phyloP scores from a whole-genome alignment of 2,113 vertebrate genomes.

The Phrynosoma platyrhinos region DNA sequence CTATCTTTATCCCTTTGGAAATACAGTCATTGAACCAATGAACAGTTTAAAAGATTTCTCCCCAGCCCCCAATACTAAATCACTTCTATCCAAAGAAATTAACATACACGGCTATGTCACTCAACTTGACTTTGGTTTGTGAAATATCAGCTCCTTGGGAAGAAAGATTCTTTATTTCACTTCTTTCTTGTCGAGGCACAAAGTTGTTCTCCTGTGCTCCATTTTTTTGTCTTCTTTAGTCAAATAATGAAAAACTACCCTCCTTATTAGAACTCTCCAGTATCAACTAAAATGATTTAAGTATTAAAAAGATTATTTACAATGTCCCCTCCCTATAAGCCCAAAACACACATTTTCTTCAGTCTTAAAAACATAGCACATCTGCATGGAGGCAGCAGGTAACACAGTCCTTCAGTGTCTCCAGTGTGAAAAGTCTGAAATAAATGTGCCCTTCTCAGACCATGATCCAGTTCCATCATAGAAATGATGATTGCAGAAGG shows the following conservation, averaged over 20 bases:
- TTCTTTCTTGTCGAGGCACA: constrained; percentile 73
- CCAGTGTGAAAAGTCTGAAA: constrained; percentile 67
- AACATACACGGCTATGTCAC: constrained; percentile 63
- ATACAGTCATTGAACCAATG: constrained; percentile 63
- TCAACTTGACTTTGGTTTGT: constrained; percentile 80
- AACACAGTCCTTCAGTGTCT: constrained; percentile 68
- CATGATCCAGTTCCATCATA: constrained; percentile 76
- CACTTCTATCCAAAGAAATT: constrained; percentile 67
- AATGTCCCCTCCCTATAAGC: constrained; percentile 76
- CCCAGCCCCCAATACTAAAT: constrained; percentile 49
- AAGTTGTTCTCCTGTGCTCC: constrained; percentile 73
- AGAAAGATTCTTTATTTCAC: constrained; percentile 59
- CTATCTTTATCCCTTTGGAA: constrained; percentile 62
- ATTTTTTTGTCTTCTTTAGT: constrained; percentile 71
- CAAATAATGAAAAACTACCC: constrained; percentile 88
- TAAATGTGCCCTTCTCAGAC: constrained; percentile 73
- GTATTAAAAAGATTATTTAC: constrained; percentile 87
- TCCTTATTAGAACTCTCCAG: constrained; percentile 85
- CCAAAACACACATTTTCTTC: constrained; percentile 68
- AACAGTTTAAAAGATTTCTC: constrained; percentile 25
- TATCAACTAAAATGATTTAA: constrained; percentile 84
- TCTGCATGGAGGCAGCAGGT: constrained; percentile 70
- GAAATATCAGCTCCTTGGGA: constrained; percentile 64
- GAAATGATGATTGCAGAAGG: constrained; percentile 71
- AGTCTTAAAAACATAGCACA: constrained; percentile 68